Evolutionary conservation across 1,140 invertebrate genomes (phyloP), one percentile per base, ranked within the genome.

Genomic region (Chironomus striatipennis): DNA sequence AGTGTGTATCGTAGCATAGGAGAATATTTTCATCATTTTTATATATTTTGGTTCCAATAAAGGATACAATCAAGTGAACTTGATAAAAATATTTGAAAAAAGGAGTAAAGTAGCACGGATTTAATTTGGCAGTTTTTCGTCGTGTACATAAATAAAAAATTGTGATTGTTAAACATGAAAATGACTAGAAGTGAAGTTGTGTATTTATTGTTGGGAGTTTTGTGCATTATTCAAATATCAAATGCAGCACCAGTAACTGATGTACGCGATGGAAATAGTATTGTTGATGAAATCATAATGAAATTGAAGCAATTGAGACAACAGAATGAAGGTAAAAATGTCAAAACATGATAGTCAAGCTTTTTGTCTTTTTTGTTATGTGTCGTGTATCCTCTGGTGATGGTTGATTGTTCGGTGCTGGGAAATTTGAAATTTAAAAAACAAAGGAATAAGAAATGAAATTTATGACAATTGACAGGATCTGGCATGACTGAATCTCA

Each of bases 141-240:
- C 8, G 43, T 47, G 43, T 47, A 15, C 43, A 47, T n/a, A 12
- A 57, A 47, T 43, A 47, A 57, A 57, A 5, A 12, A 57, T 57
- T 57, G 8, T 47, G 43, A 47, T n/a, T 5, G 47, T 15, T 15
- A 57, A 5, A 57, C 12, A 21, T 21, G 10, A 70, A 70, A 70
- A 70, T 70, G 65, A 70, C 65, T 70, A 70, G 18, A 70, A 70
- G 17, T 70, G 65, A 70, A 70, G 9, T 70, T 18, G 9, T 70
- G 65, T 70, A 17, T 18, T 70, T 70, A 8, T 6, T 70, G 4
- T 70, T 70, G 20, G 65, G 17, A 70, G 20, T 21, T 7, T 9
- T 70, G n/a, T 70, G 65, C 17, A 18, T 70, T 21, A 18, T 70
- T 15, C 17, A 70, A 70, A 21, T 70, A 20, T 15, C 64, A 67